These are phyloP conservation scores for Leucophenga montana DNA, from an alignment of 2,888 invertebrate species.

Conservation along the genomic window DNA sequence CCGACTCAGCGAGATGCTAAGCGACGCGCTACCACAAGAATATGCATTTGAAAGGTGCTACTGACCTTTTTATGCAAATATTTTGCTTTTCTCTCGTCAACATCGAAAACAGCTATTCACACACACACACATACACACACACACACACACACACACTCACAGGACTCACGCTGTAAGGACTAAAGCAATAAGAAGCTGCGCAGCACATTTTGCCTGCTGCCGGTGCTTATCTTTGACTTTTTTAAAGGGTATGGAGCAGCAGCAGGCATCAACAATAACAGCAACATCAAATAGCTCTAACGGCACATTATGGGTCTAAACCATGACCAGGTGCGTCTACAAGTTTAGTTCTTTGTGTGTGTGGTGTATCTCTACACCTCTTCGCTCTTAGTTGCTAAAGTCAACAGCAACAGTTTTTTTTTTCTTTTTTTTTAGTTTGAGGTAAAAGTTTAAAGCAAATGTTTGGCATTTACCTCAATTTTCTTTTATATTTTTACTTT, in stretches of 20 bases:
- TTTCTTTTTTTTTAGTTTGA: neutral
- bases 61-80: slow-evolving; percentile 72
- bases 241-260: slow-evolving; percentile 1
- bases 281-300: neutral
- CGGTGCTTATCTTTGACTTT: slow-evolving; percentile 45
- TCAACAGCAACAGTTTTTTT: slow-evolving; percentile 9
- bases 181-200: slow-evolving; percentile 4
- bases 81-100: slow-evolving; percentile 44
- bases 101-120: too few species aligned
- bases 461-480: neutral
- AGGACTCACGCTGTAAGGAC: slow-evolving; percentile 1
- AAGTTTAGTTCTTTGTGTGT: slow-evolving; percentile 16
- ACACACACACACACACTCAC: neutral
- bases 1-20: slow-evolving; percentile 12
- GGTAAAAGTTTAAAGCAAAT: slow-evolving; percentile 21
- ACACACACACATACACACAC: too few species aligned
- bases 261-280: slow-evolving; percentile 3
- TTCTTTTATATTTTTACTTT: slow-evolving; percentile 2
- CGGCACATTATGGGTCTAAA: slow-evolving; percentile 42
- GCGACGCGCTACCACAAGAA: slow-evolving; percentile 21
- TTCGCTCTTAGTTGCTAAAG: slow-evolving; percentile 13
- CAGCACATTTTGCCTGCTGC: neutral
- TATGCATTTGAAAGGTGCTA: slow-evolving; percentile 56
- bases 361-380: neutral
- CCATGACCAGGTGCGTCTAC: slow-evolving; percentile 29